Percentiles rank a stretch among this genome's conserved stretches.
Conservation (phyloP, 2,888 invertebrate genomes). For the Tribolium freemani region DNA sequence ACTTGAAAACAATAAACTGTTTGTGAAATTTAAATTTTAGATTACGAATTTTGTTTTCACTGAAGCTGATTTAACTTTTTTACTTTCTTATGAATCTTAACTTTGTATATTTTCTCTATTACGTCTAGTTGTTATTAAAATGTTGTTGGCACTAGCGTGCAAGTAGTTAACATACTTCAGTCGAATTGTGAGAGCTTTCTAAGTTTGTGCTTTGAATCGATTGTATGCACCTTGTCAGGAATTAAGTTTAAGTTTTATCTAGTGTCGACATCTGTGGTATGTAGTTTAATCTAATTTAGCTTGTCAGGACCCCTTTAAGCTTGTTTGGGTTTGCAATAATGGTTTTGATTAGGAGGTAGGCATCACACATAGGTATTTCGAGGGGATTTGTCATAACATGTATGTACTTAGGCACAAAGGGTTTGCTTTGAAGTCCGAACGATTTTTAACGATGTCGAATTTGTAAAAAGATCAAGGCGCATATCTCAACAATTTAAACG, state of each 20-base stretch:
- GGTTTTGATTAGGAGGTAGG: background rate
- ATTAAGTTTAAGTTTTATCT: slow-evolving; percentile 5
- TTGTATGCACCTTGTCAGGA: slow-evolving; percentile 17
- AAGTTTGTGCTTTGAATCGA: slow-evolving; percentile 16
- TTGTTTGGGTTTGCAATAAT: slow-evolving; percentile 5
- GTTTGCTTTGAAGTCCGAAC: background rate
- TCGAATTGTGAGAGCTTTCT: slow-evolving; percentile 1
- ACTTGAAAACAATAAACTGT: no score
- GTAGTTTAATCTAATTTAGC: slow-evolving; percentile 23
- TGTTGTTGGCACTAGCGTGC: background rate
- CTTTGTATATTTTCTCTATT: slow-evolving; percentile 1
- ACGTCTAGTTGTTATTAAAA: background rate
- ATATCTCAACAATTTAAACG: no score
- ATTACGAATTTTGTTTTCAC: no score
- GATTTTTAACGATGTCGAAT: background rate
- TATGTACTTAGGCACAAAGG: background rate
- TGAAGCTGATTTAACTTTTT: background rate
- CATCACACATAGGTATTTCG: background rate
- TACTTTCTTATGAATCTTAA: background rate
- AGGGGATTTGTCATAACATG: background rate
- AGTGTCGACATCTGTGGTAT: background rate
- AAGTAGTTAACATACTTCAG: background rate
- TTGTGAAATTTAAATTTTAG: no score
- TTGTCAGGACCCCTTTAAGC: background rate
- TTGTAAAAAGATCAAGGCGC: no score